Evolutionary conservation across 2,888 invertebrate genomes (phyloP), one percentile per base, ranked within the genome.

Genomic region (Cremastobaeus sp.): DNA sequence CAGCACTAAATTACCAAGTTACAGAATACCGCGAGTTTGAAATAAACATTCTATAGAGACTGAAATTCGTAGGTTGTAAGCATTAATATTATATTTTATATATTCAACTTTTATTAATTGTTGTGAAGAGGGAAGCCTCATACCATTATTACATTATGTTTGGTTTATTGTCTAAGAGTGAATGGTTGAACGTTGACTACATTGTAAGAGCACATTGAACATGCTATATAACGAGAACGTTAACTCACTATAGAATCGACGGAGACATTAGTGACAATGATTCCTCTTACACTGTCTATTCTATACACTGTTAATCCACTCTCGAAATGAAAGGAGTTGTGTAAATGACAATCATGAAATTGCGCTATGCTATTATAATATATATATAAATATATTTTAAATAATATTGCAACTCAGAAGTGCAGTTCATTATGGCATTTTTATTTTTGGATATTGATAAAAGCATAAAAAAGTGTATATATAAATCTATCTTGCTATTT

Each of bases 131-230:
- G 72, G 74, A 77, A 80, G 74, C 80, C 82, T 79, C 81, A 79
- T 83, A 84, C 85, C 83, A 85, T 87, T 86, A 87, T 85, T 82
- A 84, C 86, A 85, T 87, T 87, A 86, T 85, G 84, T 84, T 84
- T 82, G 78, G 75, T 79, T 80, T 81, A 86, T 87, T 87, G 86
- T 86, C 84, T 84, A 81, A 68, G 77, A 76, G 76, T 86, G 86
- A 86, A 86, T 86, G 83, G 83, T 84, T 85, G 83, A 85, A 86
- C 83, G 86, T 87, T 84, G 84, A 83, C 83, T 85, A 86, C 85
- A 86, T 86, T 85, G 86, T 86, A 81, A 81, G 74, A 79, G 79
- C 83, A 84, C 84, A 85, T 84, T 85, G 83, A 85, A 82, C 83
- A 82, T 81, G 80, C 81, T 83, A 80, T 84, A 81, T 81, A 82